Conservation (phyloP, 2,113 vertebrate species). For the Gulo gulo region DNA sequence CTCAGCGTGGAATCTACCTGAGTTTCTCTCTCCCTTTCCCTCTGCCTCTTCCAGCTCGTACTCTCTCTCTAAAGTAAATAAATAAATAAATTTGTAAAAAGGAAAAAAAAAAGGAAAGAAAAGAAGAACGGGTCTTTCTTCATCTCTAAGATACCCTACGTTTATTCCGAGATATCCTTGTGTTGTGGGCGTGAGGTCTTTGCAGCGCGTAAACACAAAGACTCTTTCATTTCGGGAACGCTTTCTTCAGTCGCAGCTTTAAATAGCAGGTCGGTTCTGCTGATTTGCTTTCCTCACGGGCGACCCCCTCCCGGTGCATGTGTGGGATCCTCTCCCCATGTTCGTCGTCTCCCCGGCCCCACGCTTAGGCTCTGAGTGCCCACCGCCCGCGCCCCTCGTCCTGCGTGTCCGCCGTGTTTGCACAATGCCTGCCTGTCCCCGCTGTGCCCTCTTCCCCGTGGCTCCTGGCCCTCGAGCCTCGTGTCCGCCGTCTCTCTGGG, state of each 20-base stretch:
- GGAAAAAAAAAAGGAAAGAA: neutral
- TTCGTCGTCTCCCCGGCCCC: neutral
- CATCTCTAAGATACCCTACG: neutral
- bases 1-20: neutral
- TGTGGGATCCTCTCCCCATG: neutral
- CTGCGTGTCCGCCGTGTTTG: no score
- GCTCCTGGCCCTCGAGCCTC: accelerated
- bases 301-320: accelerated
- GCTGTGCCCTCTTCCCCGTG: accelerated
- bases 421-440: neutral
- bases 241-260: neutral
- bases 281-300: neutral
- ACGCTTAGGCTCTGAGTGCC: neutral
- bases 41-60: neutral
- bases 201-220: neutral
- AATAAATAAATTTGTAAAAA: neutral
- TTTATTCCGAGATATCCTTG: neutral
- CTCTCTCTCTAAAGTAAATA: neutral
- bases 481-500: neutral
- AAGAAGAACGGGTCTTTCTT: neutral
- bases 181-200: neutral
- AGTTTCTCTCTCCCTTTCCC: neutral
- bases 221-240: neutral
- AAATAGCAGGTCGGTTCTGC: neutral
- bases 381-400: neutral